phyloP scores from a whole-genome alignment of 2,797 vertebrate species.

The Trichosurus vulpecula region DNA sequence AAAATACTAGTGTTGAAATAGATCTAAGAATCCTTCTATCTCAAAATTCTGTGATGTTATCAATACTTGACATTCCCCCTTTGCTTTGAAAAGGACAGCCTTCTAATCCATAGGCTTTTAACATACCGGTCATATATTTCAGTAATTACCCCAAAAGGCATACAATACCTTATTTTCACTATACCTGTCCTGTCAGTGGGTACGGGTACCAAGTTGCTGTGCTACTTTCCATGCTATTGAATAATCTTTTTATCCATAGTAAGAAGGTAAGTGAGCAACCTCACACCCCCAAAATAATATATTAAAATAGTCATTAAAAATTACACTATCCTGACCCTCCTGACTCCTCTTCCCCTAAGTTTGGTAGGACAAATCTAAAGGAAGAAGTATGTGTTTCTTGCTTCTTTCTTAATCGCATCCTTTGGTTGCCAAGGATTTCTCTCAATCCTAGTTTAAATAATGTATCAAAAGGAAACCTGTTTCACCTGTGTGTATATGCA shows the following conservation, averaged over 20 bases:
- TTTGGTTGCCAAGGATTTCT: conserved; percentile 12
- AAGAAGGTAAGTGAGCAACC: neutral
- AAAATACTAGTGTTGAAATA: neutral
- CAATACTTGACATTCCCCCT: neutral
- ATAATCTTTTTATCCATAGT: neutral
- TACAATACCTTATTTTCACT: neutral
- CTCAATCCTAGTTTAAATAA: conserved; percentile 1
- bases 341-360: neutral
- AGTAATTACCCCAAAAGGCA: neutral
- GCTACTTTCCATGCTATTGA: neutral
- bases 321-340: neutral
- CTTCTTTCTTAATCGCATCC: neutral
- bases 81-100: neutral
- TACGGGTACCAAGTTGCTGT: neutral
- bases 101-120: neutral
- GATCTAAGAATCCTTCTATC: neutral
- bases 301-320: neutral
- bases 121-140: neutral
- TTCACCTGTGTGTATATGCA: neutral
- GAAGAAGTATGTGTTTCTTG: neutral
- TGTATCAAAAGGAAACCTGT: neutral
- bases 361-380: neutral
- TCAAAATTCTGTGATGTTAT: neutral
- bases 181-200: neutral
- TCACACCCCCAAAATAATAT: neutral